Evolutionary conservation across 1,140 invertebrate genomes (phyloP).

Genomic region (Scaptomyza graminum): DNA sequence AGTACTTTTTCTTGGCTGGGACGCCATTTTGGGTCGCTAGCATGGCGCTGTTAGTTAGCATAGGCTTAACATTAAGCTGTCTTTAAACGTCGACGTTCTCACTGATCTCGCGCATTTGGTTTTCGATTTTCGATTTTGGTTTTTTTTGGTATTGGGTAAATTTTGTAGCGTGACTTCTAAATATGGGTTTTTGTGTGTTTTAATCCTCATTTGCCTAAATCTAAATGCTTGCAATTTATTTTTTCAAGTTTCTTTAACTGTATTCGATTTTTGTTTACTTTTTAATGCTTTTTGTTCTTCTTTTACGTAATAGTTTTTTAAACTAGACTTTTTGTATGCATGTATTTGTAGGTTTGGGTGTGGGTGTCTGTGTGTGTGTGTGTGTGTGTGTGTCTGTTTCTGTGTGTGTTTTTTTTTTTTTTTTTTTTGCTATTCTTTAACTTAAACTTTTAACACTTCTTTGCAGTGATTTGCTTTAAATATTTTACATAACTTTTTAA

Average conservation of each 20-base stretch:
- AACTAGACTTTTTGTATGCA: slow-evolving; percentile 27
- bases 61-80: slow-evolving; percentile 2
- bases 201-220: slow-evolving; percentile 43
- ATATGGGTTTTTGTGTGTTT: slow-evolving; percentile 12
- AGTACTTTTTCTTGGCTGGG: background rate
- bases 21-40: slow-evolving; percentile 1
- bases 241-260: slow-evolving; percentile 16
- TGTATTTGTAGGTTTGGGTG: slow-evolving; percentile 25
- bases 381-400: slow-evolving; percentile 25
- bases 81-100: slow-evolving; percentile 10
- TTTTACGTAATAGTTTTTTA: slow-evolving; percentile 25
- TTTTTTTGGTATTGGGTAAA: slow-evolving; percentile 12
- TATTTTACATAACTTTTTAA: slow-evolving; percentile 51
- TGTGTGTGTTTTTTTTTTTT: slow-evolving; percentile 6
- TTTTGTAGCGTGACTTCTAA: slow-evolving; percentile 23
- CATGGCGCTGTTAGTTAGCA: slow-evolving; percentile 15
- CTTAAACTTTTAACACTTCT: slow-evolving; percentile 39
- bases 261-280: slow-evolving; percentile 11
- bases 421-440: slow-evolving; percentile 17
- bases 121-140: slow-evolving; percentile 11
- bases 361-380: slow-evolving; percentile 24
- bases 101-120: slow-evolving; percentile 5
- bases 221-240: slow-evolving; percentile 45
- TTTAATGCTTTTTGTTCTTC: background rate
- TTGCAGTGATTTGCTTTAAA: slow-evolving; percentile 27